Percentiles rank a stretch among this genome's conserved stretches.
phyloP scores from a whole-genome alignment of 64 coral and sea anemone genomes.

The Acropora yongei region DNA sequence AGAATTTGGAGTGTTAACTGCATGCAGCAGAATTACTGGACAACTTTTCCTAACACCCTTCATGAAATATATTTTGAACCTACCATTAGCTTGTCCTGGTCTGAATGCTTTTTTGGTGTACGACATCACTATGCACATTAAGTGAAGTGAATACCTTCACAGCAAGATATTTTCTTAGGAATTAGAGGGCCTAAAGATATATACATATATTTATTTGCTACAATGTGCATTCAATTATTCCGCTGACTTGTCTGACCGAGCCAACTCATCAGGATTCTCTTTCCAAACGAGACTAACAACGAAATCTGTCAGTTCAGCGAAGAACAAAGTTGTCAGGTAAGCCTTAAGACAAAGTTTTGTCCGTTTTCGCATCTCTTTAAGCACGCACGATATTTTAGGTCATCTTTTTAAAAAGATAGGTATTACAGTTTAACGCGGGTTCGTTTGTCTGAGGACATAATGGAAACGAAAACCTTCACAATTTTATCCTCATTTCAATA shows the following conservation, averaged over 20 bases:
- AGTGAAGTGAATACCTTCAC: conserved; percentile 43
- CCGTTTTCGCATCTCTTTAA: not conserved
- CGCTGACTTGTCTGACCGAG: not conserved
- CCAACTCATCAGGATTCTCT: not conserved
- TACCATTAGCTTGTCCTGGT: not conserved
- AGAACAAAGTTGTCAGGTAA: conserved; percentile 4
- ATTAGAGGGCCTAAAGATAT: conserved; percentile 4
- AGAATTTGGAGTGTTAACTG: not conserved
- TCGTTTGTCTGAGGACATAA: too few species aligned
- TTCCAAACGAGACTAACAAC: not conserved
- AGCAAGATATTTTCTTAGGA: conserved; percentile 47
- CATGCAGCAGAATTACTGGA: not conserved
- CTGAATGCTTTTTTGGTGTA: not conserved
- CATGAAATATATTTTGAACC: not conserved
- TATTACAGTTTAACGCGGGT: not conserved
- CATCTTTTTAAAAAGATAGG: not conserved
- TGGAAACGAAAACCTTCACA: too few species aligned
- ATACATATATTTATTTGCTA: conserved; percentile 50
- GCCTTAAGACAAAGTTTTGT: not conserved
- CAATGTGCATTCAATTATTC: conserved; percentile 46
- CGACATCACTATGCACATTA: conserved; percentile 32
- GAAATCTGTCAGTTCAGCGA: not conserved
- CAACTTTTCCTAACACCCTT: not conserved
- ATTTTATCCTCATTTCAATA: not conserved
- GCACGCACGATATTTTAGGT: conserved; percentile 5